Evolutionary conservation across 2,797 vertebrate genomes (phyloP).

Genomic region (Tokudaia tokunoshimensis): DNA sequence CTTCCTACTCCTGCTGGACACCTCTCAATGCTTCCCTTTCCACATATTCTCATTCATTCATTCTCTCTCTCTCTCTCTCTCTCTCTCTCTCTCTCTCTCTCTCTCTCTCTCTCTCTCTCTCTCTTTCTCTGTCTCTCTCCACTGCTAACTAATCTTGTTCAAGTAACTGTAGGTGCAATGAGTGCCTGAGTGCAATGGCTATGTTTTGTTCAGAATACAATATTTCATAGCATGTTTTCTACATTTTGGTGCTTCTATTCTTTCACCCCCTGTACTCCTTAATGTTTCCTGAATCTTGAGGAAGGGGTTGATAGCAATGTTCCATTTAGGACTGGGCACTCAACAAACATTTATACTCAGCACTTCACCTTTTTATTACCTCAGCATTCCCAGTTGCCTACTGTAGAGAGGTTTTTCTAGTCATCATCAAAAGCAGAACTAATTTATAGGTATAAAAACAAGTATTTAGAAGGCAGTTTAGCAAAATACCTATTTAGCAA

Average conservation of each 20-base stretch:
- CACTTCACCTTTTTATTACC: not conserved
- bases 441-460: not conserved
- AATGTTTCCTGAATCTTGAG: not conserved
- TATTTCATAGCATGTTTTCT: not conserved
- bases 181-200: not conserved
- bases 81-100: too few relatives aligned
- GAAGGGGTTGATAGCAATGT: not conserved
- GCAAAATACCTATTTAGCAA: not conserved
- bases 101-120: too few relatives aligned
- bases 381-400: not conserved
- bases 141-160: not conserved
- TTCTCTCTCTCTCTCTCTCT: not conserved
- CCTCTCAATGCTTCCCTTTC: not conserved
- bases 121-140: not conserved
- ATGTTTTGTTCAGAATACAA: not conserved
- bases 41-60: not conserved
- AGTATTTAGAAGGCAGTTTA: not conserved
- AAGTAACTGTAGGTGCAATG: not conserved
- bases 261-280: not conserved
- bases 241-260: not conserved
- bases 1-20: not conserved
- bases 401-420: not conserved
- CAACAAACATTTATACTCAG: not conserved
- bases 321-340: not conserved
- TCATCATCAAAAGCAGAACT: not conserved